These are phyloP conservation scores for Leptatherina wallacei DNA, from an alignment of 2,797 vertebrate species.

Conservation along the genomic window DNA sequence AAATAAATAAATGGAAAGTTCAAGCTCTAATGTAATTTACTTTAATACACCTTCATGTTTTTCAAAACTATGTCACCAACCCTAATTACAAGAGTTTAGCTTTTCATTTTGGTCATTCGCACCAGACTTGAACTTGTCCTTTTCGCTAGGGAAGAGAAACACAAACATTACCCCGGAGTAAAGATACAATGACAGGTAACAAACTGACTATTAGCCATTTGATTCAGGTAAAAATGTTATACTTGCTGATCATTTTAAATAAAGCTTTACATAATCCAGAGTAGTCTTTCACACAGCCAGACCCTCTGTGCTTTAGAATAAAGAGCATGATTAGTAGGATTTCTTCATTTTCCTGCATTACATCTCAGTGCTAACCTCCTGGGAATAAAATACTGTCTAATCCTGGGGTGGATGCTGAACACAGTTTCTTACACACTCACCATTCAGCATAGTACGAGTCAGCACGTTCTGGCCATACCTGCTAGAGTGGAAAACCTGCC, in stretches of 20 bases:
- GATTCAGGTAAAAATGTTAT: no score
- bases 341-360: neutral
- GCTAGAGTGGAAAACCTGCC: conserved; percentile 32
- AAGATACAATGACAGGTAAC: no score
- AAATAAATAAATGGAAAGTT: neutral
- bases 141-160: no score
- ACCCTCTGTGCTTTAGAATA: no score
- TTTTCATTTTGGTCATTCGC: no score
- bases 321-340: neutral
- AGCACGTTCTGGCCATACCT: conserved; percentile 45
- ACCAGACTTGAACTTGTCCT: no score
- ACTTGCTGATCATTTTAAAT: neutral
- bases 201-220: no score
- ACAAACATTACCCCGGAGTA: no score
- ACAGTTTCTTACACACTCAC: neutral
- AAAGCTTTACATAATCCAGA: neutral
- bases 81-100: neutral
- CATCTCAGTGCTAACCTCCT: neutral
- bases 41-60: neutral
- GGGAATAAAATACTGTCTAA: conserved; percentile 13
- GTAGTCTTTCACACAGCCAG: no score
- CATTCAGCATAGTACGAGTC: conserved; percentile 27
- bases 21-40: neutral
- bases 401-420: conserved; percentile 18
- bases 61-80: neutral